Percentiles rank a stretch among this genome's conserved stretches.
These are phyloP conservation scores for Tetragnatha montana DNA, from an alignment of 2,888 invertebrate species.

Conservation along the genomic window DNA sequence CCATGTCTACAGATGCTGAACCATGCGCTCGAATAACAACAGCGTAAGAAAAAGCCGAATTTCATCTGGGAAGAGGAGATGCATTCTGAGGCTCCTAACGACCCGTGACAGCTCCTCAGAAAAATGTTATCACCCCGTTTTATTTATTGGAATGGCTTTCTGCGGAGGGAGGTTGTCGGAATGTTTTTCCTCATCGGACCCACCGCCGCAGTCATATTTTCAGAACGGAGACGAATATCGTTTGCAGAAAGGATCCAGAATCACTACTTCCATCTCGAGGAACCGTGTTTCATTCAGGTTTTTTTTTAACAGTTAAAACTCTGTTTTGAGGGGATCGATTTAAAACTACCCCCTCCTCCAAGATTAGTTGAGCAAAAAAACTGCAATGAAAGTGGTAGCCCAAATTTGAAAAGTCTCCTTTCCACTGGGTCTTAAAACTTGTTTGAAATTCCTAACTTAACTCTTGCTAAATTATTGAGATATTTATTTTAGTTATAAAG, in stretches of 20 bases:
- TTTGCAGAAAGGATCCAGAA: slow-evolving; percentile 18
- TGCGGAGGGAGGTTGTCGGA: not conserved
- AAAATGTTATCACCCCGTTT: slow-evolving; percentile 34
- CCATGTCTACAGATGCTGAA: not conserved
- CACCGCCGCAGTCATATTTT: slow-evolving; percentile 18
- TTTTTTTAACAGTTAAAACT: no score
- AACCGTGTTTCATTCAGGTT: no score
- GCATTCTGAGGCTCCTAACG: slow-evolving; percentile 13
- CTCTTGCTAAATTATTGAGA: no score
- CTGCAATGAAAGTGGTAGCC: no score
- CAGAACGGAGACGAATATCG: not conserved
- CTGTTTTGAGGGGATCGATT: no score
- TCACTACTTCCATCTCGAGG: not conserved
- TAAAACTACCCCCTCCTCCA: no score
- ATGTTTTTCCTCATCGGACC: slow-evolving; percentile 2
- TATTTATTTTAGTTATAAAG: no score
- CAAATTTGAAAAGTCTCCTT: no score
- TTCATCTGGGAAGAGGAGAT: not conserved
- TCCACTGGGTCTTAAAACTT: no score
- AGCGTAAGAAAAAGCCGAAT: not conserved
- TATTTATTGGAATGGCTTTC: slow-evolving; percentile 51
- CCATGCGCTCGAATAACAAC: not conserved
- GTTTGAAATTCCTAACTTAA: no score
- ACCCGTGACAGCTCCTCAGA: slow-evolving; percentile 16
- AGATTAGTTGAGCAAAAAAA: no score